Evolutionary conservation across 2,888 invertebrate genomes (phyloP).

Genomic region (Eugnorisma glareosa): DNA sequence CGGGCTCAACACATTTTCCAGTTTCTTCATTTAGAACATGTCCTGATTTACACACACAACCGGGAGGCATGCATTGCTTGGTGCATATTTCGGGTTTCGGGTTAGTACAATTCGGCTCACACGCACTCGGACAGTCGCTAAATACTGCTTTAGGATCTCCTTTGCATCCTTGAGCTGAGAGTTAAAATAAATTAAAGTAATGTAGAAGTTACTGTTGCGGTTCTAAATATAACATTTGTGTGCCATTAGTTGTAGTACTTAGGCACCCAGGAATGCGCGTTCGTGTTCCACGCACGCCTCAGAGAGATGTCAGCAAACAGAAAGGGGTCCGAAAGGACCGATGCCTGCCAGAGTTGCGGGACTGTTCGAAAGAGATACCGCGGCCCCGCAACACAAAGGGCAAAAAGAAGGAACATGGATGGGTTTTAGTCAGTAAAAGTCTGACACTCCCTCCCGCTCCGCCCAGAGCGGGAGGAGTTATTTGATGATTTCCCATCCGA

Average conservation of each 20-base stretch:
- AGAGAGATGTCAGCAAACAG: too few relatives aligned
- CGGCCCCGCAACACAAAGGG: too few relatives aligned
- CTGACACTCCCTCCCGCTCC: too few relatives aligned
- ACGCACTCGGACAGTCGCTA: slow-evolving; percentile 60
- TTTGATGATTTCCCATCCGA: too few relatives aligned
- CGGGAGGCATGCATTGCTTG: slow-evolving; percentile 14
- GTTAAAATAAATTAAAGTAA: background rate
- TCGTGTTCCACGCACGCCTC: too few relatives aligned
- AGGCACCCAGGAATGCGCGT: background rate
- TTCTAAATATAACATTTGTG: background rate
- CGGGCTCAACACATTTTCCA: slow-evolving; percentile 66
- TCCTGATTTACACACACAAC: slow-evolving; percentile 54
- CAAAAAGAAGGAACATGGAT: too few relatives aligned
- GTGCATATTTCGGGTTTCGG: slow-evolving; percentile 38
- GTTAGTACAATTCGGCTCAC: slow-evolving; percentile 66
- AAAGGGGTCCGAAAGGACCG: too few relatives aligned
- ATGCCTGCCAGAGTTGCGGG: too few relatives aligned
- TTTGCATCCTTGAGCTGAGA: slow-evolving; percentile 50
- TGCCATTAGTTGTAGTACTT: background rate
- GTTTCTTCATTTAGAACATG: slow-evolving; percentile 59
- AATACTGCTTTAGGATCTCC: slow-evolving; percentile 70
- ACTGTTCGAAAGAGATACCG: too few relatives aligned
- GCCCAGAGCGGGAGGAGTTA: too few relatives aligned
- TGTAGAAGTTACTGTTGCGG: background rate
- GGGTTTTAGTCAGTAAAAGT: too few relatives aligned